A percentile compares a stretch with the other conserved stretches of the same genome.
phyloP scores from a whole-genome alignment of 2,797 vertebrate genomes.

The Champsocephalus esox region DNA sequence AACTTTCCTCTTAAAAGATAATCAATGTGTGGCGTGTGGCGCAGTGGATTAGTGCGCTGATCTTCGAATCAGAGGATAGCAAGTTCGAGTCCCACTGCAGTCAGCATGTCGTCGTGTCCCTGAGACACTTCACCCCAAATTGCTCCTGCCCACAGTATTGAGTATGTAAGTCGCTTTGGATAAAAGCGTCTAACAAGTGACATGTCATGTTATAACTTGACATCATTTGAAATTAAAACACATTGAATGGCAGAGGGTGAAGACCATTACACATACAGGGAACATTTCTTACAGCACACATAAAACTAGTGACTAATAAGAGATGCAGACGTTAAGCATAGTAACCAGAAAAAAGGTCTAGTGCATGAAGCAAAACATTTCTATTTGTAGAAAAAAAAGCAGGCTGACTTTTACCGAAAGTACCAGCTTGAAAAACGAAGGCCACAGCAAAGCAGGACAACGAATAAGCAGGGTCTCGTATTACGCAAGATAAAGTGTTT shows the following conservation, averaged over 20 bases:
- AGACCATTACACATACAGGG: not conserved
- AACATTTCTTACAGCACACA: conserved; percentile 5
- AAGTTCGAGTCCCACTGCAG: no score
- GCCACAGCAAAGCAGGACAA: conserved; percentile 67
- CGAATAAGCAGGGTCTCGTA: not conserved
- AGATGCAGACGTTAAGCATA: not conserved
- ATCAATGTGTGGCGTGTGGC: not conserved
- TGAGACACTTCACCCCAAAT: no score
- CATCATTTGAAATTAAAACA: conserved; percentile 29
- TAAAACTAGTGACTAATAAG: not conserved
- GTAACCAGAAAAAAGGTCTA: conserved; percentile 7
- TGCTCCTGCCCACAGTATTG: no score
- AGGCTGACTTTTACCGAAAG: conserved; percentile 40
- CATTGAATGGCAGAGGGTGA: conserved; percentile 6
- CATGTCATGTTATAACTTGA: conserved; percentile 1
- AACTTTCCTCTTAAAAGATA: not conserved
- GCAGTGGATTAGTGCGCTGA: no score
- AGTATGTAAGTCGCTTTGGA: no score
- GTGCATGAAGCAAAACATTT: conserved; percentile 43
- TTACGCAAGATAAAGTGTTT: not conserved
- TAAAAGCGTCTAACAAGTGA: no score
- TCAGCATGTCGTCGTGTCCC: no score
- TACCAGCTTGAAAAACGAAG: conserved; percentile 66
- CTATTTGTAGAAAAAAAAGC: conserved; percentile 39
- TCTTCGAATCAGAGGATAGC: no score